A percentile compares a stretch with the other conserved stretches of the same genome.
Conservation (phyloP, 2,888 invertebrate genomes). For the Germaria angustata region DNA sequence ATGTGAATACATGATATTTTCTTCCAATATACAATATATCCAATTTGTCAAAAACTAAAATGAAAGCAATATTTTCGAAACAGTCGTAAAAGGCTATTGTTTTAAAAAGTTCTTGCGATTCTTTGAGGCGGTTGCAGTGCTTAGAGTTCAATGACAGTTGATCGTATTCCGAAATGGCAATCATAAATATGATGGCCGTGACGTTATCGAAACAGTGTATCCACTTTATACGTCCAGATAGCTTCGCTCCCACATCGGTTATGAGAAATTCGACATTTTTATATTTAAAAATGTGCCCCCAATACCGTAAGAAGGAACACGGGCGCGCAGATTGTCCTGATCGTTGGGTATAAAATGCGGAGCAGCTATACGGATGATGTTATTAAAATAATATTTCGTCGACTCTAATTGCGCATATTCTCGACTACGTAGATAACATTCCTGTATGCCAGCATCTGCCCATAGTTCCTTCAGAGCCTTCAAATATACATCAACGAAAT, state of each 20-base stretch:
- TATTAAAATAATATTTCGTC: slow-evolving; percentile 96
- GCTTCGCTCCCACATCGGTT: slow-evolving; percentile 85
- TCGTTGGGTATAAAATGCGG: slow-evolving; percentile 50
- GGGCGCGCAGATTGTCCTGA: slow-evolving; percentile 52
- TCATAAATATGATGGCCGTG: slow-evolving; percentile 51
- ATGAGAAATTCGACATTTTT: slow-evolving; percentile 93
- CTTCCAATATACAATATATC: slow-evolving; percentile 76
- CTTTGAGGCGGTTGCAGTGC: slow-evolving; percentile 98
- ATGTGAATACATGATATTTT: slow-evolving; percentile 99
- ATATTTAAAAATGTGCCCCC: slow-evolving; percentile 39
- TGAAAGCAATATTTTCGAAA: slow-evolving; percentile 99
- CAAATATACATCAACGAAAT: slow-evolving; percentile 72
- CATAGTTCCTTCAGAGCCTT: slow-evolving; percentile 95
- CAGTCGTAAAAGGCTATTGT: slow-evolving; percentile 99
- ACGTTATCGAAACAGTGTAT: slow-evolving; percentile 57
- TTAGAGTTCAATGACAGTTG: slow-evolving; percentile 98
- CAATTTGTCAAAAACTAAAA: slow-evolving; percentile 94
- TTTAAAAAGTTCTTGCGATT: slow-evolving; percentile 98
- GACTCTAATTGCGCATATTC: slow-evolving; percentile 99
- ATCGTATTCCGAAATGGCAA: slow-evolving; percentile 90
- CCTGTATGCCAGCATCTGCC: slow-evolving; percentile 96
- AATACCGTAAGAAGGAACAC: slow-evolving; percentile 36
- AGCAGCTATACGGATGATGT: slow-evolving; percentile 80
- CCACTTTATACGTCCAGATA: slow-evolving; percentile 51
- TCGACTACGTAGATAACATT: slow-evolving; percentile 97